Base-by-base conservation (phyloP, 2,888 invertebrate species). In the Cheilosia vulpina region DNA sequence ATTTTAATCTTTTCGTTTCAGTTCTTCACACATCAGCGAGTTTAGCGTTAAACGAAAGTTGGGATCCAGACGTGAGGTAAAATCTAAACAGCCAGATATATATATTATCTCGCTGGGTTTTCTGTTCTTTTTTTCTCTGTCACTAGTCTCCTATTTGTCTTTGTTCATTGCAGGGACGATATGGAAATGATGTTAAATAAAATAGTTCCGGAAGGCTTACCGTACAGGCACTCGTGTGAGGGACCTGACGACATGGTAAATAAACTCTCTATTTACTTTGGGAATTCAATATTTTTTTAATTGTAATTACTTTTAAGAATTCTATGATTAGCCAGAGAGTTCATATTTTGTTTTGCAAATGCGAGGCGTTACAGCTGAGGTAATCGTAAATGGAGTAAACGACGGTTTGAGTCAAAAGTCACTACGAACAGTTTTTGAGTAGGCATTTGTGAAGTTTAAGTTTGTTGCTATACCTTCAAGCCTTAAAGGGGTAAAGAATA, bases 141-240 rank as follows among this genome's bases (percentile, higher is more conserved):
- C 13, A 11, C 45, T 50, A 17, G 7, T 66, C 66, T 75, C 89
- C 27, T 69, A 47, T 57, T 52, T 53, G 52, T 52, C 63, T 79
- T 66, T 38, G 6, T 38, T 7, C 17, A 63, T 87, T 85, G 47
- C 89, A 95, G 98, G 93, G 98, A 98, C 92, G 99, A 99, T 93
- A 98, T 98, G 98, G 98, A 99, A 94, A 98, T 98, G 98, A 98
- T 99, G 97, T 95, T 99, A 93, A 98, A 98, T 93, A 98, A 98
- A 95, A 97, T 99, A 93, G 97, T 99, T 93, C 98, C 98, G 92
- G 98, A 99, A 95, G 98, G 97, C 90, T 95, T 98, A 93, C 97
- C 97, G 90, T 99, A 98, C 93, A 95, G 97, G 93, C 99, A 99
- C 94, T 97, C 97, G 87, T 98, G 98, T 93, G 99, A 99, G 94